Conservation (phyloP, 2,113 vertebrate genomes). For the Tragelaphus scriptus region DNA sequence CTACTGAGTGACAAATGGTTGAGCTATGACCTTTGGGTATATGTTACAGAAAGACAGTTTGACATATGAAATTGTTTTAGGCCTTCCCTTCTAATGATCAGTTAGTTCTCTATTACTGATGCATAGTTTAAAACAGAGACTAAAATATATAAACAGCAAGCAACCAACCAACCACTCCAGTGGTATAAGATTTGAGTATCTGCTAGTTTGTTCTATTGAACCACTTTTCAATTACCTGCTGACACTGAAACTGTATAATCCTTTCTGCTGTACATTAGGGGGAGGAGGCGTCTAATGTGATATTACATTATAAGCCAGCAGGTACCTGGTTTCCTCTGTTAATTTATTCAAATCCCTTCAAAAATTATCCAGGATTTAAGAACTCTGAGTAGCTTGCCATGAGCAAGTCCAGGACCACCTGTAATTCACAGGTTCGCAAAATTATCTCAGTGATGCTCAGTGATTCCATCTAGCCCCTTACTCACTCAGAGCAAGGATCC, state of each 20-base stretch:
- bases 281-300: not conserved
- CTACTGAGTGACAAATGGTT: not conserved
- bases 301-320: not conserved
- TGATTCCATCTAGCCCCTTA: not conserved
- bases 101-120: not conserved
- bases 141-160: not conserved
- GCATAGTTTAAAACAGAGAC: not conserved
- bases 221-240: not conserved
- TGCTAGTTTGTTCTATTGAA: not conserved
- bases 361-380: not conserved
- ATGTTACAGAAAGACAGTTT: not conserved
- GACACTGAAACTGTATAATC: not conserved
- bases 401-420: not conserved
- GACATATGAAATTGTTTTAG: not conserved
- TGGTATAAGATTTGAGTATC: not conserved
- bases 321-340: not conserved
- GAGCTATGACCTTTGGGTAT: not conserved
- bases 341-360: not conserved
- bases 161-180: not conserved
- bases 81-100: not conserved
- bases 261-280: not conserved
- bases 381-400: not conserved
- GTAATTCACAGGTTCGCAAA: not conserved
- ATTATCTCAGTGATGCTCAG: not conserved
- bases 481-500: not conserved